Conservation (phyloP, 2,888 invertebrate genomes). For the Dynastes hyllus region DNA sequence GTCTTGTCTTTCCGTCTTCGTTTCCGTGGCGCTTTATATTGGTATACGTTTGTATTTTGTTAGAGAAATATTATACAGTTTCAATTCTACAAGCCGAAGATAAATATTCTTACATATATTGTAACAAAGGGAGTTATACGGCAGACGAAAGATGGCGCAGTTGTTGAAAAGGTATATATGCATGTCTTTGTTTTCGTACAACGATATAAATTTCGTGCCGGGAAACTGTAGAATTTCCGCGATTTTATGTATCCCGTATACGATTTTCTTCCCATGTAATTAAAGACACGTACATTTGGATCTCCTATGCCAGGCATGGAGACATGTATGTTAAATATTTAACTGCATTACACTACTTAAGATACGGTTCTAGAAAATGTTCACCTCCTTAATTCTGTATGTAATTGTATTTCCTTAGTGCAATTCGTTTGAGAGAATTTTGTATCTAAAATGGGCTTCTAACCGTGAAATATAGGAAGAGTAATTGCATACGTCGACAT, state of each 20-base stretch:
- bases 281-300: background rate
- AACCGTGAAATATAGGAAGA: too few relatives aligned
- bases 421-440: too few relatives aligned
- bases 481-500: too few relatives aligned
- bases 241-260: slow-evolving; percentile 14
- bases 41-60: slow-evolving; percentile 13
- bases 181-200: slow-evolving; percentile 14
- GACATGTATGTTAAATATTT: too few relatives aligned
- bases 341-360: too few relatives aligned
- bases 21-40: slow-evolving; percentile 32
- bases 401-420: too few relatives aligned
- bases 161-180: slow-evolving; percentile 11
- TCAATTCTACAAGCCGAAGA: slow-evolving; percentile 31
- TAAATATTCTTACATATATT: slow-evolving; percentile 39
- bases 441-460: too few relatives aligned
- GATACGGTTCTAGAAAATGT: too few relatives aligned
- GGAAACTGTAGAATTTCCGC: background rate
- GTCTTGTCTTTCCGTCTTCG: background rate
- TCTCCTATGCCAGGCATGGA: too few relatives aligned
- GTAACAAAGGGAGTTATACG: slow-evolving; percentile 15
- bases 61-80: slow-evolving; percentile 33
- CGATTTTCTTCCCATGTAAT: background rate
- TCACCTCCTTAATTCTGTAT: too few relatives aligned
- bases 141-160: slow-evolving; percentile 8
- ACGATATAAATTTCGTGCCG: slow-evolving; percentile 21